These are phyloP conservation scores for Melieria picta DNA, from an alignment of 2,888 invertebrate species.

Conservation along the genomic window DNA sequence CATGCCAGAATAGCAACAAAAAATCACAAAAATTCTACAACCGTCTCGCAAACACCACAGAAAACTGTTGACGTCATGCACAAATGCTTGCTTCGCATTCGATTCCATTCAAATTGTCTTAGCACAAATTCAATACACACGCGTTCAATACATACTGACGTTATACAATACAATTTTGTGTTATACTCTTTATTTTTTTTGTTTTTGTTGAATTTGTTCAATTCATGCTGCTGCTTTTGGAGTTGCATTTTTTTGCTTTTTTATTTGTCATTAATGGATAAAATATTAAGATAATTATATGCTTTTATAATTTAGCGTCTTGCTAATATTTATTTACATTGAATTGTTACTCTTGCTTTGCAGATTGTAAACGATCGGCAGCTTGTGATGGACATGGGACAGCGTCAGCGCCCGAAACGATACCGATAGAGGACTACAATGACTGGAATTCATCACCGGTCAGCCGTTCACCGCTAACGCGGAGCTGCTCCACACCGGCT, in stretches of 20 bases:
- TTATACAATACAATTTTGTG: too few relatives aligned
- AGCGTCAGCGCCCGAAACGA: conserved; percentile 36
- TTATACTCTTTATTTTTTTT: background rate
- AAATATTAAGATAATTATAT: background rate
- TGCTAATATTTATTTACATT: too few relatives aligned
- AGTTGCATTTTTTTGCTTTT: background rate
- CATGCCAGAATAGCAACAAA: too few relatives aligned
- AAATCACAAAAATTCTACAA: too few relatives aligned
- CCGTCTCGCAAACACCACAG: too few relatives aligned
- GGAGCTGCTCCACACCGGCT: conserved; percentile 70
- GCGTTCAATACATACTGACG: too few relatives aligned
- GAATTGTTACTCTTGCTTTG: background rate
- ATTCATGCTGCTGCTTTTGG: background rate
- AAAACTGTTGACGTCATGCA: too few relatives aligned
- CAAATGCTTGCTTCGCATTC: too few relatives aligned
- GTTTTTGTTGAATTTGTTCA: background rate
- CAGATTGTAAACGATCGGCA: conserved; percentile 27
- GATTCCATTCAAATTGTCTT: too few relatives aligned
- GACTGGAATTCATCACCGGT: conserved; percentile 57
- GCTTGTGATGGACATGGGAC: conserved; percentile 74
- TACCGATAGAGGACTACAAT: conserved; percentile 54
- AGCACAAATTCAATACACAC: too few relatives aligned
- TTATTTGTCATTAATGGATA: background rate
- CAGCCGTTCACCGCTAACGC: conserved; percentile 64
- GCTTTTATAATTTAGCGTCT: too few relatives aligned